A percentile compares a stretch with the other conserved stretches of the same genome.
Conservation (phyloP, 1,140 invertebrate genomes). For the Panulirus ornatus region DNA sequence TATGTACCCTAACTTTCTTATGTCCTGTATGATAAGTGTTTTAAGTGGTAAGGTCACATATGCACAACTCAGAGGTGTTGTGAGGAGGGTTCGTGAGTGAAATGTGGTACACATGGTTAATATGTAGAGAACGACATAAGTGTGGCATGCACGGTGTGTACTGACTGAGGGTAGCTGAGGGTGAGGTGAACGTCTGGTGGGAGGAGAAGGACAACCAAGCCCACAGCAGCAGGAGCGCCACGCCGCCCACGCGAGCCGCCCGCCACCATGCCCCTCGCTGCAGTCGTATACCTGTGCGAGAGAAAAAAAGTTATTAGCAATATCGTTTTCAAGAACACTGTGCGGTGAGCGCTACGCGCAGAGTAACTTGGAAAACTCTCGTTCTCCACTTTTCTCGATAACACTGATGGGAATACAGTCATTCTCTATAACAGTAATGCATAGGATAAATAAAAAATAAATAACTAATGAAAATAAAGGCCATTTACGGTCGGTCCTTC, state of each 20-base stretch:
- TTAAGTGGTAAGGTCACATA: neutral
- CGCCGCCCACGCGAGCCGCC: neutral
- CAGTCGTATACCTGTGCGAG: neutral
- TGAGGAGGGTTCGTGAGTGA: no score
- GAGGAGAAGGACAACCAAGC: slow-evolving; percentile 8
- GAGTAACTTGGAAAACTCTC: neutral
- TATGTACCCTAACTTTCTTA: no score
- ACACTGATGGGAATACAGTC: no score
- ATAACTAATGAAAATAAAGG: neutral
- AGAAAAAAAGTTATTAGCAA: neutral
- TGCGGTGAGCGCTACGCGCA: no score
- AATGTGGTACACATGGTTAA: no score
- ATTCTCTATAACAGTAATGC: neutral
- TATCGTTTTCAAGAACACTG: neutral
- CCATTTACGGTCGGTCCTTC: no score
- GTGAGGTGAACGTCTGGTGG: neutral
- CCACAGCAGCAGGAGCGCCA: slow-evolving; percentile 24
- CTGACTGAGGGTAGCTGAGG: neutral
- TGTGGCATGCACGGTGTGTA: neutral
- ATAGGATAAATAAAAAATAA: neutral
- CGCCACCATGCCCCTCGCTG: slow-evolving; percentile 20
- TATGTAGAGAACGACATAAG: neutral
- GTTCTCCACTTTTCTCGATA: no score
- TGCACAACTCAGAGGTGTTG: neutral
- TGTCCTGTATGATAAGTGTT: neutral